Base-by-base conservation (phyloP, 2,888 invertebrate genomes). In the Zootermopsis nevadensis region DNA sequence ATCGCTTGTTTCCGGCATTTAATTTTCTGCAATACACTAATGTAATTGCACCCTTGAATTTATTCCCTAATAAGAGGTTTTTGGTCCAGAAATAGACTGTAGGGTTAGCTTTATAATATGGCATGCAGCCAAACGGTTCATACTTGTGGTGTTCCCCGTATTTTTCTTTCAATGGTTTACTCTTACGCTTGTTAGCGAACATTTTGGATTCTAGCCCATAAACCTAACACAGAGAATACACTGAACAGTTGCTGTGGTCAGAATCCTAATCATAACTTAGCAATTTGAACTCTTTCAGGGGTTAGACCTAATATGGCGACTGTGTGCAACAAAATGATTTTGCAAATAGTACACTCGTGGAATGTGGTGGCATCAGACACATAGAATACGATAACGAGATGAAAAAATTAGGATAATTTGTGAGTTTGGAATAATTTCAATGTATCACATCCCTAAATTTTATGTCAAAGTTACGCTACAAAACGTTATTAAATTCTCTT, bases 201-300 rank as follows among this genome's bases (percentile, higher is more conserved):
- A 60, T 60, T 60, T 60, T 69, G 69, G 69, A 69, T 22, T 69
- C 19, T 33, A 69, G 69, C 69, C 69, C 69, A 69, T 60, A 60
- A 60, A 60, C 60, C n/a, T 60, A 60, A 60, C 60, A 60, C 60
- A 60, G 12, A 10, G 60, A 60, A 27, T 60, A 60, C 8, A 60
- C 27, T 10, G 60, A 0, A 27, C 60, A n/a, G 60, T n/a, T 60
- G 27, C 27, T 27, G 4, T 27, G 27, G 60, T 27, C 60, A n/a
- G 27, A 12, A 2, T 48, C 19, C 48, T 48, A 15, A 19, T 48
- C 6, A 6, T n/a, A 27, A 60, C 60, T 60, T 60, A n/a, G 27
- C 60, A 60, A 4, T 6, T 6, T 60, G n/a, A 27, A 27, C 60
- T 27, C n/a, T 27, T 60, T 2, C 24, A 19, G 2, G 69, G 33